Evolutionary conservation across 2,888 invertebrate genomes (phyloP).

Genomic region (Idaea aversata): DNA sequence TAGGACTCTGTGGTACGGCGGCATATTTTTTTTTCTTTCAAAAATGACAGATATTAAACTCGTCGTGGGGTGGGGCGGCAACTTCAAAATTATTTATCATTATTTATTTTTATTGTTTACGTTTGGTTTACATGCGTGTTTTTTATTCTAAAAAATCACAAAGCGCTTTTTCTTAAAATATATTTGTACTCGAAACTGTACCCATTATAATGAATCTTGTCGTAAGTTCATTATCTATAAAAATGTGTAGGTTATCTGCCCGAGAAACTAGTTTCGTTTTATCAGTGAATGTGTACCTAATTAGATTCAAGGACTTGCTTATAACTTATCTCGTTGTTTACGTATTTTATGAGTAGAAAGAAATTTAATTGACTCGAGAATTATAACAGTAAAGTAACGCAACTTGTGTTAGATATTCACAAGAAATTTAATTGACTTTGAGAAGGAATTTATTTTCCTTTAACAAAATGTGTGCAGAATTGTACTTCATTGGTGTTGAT

Average conservation of each 20-base stretch:
- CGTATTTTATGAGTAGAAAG: constrained; percentile 1
- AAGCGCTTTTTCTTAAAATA: too few relatives aligned
- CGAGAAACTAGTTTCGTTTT: neutral
- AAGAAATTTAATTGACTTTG: too few relatives aligned
- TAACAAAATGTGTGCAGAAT: constrained; percentile 39
- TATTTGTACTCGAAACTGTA: neutral
- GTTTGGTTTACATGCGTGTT: too few relatives aligned
- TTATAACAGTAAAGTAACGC: neutral
- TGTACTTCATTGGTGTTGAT: constrained; percentile 92
- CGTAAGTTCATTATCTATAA: neutral
- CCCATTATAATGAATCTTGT: neutral
- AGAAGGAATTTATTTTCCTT: neutral
- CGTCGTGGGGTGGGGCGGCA: too few relatives aligned
- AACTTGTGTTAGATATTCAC: neutral
- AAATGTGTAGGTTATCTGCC: neutral
- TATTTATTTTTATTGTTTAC: too few relatives aligned
- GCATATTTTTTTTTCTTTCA: too few relatives aligned
- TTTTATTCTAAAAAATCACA: too few relatives aligned
- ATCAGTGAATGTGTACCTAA: neutral
- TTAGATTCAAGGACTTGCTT: constrained; percentile 7
- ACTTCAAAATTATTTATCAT: too few relatives aligned
- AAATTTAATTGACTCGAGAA: neutral
- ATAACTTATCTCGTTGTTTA: constrained; percentile 7
- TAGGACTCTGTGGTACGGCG: too few relatives aligned
- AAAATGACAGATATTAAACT: too few relatives aligned